Percentiles rank a stretch among this genome's conserved stretches.
Conservation (phyloP, 37 sponge, comb jelly and placozoan genomes). For the Aphrocallistes beatrix region DNA sequence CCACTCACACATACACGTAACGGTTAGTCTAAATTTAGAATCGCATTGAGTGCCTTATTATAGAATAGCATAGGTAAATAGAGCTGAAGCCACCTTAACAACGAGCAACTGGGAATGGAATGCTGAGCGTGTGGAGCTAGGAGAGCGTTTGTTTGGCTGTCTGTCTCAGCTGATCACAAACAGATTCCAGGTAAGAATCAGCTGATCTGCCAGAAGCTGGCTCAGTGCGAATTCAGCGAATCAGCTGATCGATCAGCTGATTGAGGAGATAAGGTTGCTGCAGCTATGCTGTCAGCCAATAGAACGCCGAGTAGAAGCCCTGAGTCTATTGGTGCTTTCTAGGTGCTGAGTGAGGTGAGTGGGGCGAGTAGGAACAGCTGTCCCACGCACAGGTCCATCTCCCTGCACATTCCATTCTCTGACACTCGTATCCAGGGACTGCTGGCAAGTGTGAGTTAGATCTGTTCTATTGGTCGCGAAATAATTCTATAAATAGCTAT, state of each 20-base stretch:
- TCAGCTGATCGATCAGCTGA: neutral
- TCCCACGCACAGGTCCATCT: neutral
- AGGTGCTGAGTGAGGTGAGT: neutral
- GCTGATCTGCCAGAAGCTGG: neutral
- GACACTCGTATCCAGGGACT: neutral
- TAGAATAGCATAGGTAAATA: neutral
- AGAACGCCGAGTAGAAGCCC: neutral
- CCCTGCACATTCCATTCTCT: neutral
- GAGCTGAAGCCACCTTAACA: neutral
- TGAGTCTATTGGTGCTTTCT: neutral
- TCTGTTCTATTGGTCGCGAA: too few relatives aligned
- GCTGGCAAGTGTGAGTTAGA: too few relatives aligned
- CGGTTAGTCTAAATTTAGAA: too few relatives aligned
- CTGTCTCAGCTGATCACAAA: neutral
- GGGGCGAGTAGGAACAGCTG: neutral
- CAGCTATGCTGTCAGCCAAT: neutral
- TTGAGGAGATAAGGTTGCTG: neutral
- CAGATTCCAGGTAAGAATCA: conserved; percentile 8
- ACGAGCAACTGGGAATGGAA: neutral
- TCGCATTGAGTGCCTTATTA: neutral
- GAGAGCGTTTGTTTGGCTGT: neutral
- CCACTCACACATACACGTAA: neutral
- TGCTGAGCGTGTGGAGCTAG: neutral
- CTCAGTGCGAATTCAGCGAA: neutral
- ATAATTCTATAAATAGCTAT: too few relatives aligned